A percentile compares a stretch with the other conserved stretches of the same genome.
Conservation (phyloP, 2,888 invertebrate genomes). For the Adelphocoris suturalis region DNA sequence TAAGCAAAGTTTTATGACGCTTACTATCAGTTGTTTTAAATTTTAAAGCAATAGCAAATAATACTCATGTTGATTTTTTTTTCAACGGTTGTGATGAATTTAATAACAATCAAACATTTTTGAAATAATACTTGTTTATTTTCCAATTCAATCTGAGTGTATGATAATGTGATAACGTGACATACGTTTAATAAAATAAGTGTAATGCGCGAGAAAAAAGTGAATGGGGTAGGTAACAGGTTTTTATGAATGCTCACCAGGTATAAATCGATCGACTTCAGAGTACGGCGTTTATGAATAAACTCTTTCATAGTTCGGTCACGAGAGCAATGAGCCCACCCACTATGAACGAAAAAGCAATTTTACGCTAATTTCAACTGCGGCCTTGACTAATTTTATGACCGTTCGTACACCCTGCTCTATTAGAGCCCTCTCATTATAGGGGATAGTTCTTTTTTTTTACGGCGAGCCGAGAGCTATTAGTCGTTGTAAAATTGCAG, state of each 20-base stretch:
- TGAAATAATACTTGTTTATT: no score
- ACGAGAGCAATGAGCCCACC: slow-evolving; percentile 49
- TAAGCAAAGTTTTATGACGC: no score
- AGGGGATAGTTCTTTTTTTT: slow-evolving; percentile 5
- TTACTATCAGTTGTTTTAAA: no score
- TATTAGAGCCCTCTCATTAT: slow-evolving; percentile 32
- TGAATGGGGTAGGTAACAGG: slow-evolving; percentile 16
- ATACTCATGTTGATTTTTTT: no score
- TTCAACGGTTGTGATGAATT: no score
- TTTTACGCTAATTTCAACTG: slow-evolving; percentile 55
- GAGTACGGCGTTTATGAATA: neutral
- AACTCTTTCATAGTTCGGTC: slow-evolving; percentile 25
- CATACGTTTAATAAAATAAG: no score
- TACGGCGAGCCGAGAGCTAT: slow-evolving; percentile 16
- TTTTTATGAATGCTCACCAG: slow-evolving; percentile 9
- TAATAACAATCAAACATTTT: no score
- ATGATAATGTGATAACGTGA: no score
- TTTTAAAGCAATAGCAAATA: no score
- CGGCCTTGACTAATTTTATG: slow-evolving; percentile 33
- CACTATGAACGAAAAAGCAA: slow-evolving; percentile 55
- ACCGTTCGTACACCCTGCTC: slow-evolving; percentile 28
- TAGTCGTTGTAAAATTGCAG: slow-evolving; percentile 8
- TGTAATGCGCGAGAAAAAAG: neutral
- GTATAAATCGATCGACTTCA: neutral
- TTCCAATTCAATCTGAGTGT: no score